Percentiles rank a stretch among this genome's conserved stretches.
Evolutionary conservation across 2,797 vertebrate species (phyloP).

Genomic region (Sebastes reedi): DNA sequence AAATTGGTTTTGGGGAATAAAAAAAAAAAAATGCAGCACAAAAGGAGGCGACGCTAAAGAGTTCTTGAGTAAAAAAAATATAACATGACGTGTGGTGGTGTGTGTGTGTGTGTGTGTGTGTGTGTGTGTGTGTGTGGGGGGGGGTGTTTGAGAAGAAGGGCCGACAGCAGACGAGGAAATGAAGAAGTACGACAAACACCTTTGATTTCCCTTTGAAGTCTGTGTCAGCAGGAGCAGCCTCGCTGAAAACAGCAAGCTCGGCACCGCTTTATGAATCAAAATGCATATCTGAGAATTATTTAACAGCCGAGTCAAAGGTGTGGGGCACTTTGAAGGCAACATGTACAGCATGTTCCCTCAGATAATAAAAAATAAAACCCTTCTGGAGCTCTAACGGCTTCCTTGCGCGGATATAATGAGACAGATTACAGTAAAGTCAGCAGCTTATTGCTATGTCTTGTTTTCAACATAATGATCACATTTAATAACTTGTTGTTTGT

Average conservation of each 20-base stretch:
- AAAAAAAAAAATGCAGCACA: slow-evolving; percentile 38
- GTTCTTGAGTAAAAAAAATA: slow-evolving; percentile 54
- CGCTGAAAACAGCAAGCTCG: slow-evolving; percentile 48
- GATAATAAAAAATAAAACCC: not conserved
- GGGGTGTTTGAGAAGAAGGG: slow-evolving; percentile 22
- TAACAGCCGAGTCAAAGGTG: slow-evolving; percentile 34
- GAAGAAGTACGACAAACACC: slow-evolving; percentile 66
- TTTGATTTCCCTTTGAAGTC: slow-evolving; percentile 67
- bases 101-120: not conserved
- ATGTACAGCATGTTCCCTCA: slow-evolving; percentile 6
- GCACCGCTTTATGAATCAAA: slow-evolving; percentile 47
- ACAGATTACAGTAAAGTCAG: not conserved
- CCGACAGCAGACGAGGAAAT: slow-evolving; percentile 57
- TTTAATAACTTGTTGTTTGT: slow-evolving; percentile 61
- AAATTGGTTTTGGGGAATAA: slow-evolving; percentile 61
- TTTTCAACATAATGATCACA: slow-evolving; percentile 3
- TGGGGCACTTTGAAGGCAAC: slow-evolving; percentile 33
- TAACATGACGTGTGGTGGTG: not conserved
- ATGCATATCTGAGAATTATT: slow-evolving; percentile 48
- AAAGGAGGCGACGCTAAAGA: slow-evolving; percentile 42
- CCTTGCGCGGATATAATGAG: not conserved
- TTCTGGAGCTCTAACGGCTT: not conserved
- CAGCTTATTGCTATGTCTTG: slow-evolving; percentile 11
- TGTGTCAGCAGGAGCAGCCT: slow-evolving; percentile 63
- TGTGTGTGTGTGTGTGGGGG: not conserved